Evolutionary conservation across 2,113 vertebrate species (phyloP), one percentile per base, ranked within the genome.

Genomic region (Tympanuchus pallidicinctus): DNA sequence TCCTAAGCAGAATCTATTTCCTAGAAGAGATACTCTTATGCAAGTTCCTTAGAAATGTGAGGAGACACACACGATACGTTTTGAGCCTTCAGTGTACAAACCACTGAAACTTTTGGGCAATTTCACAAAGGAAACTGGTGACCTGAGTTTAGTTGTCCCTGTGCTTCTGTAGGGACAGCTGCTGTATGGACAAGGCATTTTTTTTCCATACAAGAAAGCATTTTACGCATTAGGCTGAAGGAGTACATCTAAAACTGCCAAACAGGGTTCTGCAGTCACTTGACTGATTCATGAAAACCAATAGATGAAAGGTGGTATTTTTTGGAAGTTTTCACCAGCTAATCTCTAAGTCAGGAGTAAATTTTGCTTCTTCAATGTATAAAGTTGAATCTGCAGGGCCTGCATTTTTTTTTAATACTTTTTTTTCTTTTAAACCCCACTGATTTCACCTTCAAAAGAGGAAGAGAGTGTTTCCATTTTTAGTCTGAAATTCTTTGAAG

Each of bases 401-500:
- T 63, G 34, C 6, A 18, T 4, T 21, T 21, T 15, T 27, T 36
- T 36, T 36, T 36, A 7, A 36, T 38, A 9, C 38, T 38, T 38
- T 38, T 54, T 54, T 32, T 34, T 61, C 36, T 52, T 72, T 75
- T 16, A 0, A 70, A 4, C 34, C 77, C 40, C 10, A 72, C 36
- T 82, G 28, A 66, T 88, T 95, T 83, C 20, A 94, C 90, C 91
- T 94, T 96, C 81, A 70, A 80, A 86, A 87, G 91, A 90, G 25
- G 81, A 95, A 92, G 57, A 81, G 61, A 2, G 42, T 67, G 65
- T 93, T 96, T 93, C 94, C 76, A 94, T 94, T 95, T 95, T 95
- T 94, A 96, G 84, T 16, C 66, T 82, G 75, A 69, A 82, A 77
- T 85, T 89, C 96, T 96, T 96, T 96, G 92, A 96, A 95, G 91